phyloP scores from a whole-genome alignment of 2,797 vertebrate genomes.

The Xenops minutus region DNA sequence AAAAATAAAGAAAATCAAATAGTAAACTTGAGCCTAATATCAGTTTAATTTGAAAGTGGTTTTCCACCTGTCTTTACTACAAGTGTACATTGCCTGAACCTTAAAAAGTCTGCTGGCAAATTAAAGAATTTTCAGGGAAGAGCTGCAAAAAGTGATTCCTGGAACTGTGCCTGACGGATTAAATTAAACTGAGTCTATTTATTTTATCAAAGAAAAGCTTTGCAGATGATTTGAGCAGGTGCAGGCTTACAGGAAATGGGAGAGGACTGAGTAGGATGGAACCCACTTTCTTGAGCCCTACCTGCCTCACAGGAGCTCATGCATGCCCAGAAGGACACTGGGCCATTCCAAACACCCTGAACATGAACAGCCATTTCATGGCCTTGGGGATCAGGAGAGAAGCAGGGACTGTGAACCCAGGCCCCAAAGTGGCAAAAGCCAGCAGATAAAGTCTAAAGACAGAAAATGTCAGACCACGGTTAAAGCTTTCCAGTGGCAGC shows the following conservation, averaged over 20 bases:
- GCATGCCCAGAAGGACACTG: not conserved
- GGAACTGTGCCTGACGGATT: not conserved
- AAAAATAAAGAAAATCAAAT: not conserved
- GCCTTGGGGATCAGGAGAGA: not conserved
- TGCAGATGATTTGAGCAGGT: not conserved
- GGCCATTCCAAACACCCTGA: too few relatives aligned
- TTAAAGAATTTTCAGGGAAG: not conserved
- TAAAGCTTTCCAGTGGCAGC: not conserved
- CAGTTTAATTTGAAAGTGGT: not conserved
- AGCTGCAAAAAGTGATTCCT: not conserved
- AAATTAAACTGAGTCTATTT: not conserved
- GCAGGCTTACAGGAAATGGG: not conserved
- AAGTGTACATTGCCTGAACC: not conserved
- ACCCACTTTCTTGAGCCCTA: not conserved
- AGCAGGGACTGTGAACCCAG: not conserved
- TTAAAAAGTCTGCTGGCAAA: not conserved
- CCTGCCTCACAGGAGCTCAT: rapidly evolving
- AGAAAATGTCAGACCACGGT: not conserved
- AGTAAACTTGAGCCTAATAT: not conserved
- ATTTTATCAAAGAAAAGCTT: not conserved
- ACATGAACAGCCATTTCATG: not conserved
- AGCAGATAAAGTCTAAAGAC: not conserved
- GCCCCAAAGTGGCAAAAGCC: not conserved
- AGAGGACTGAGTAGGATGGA: not conserved
- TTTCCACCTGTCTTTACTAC: not conserved